These are phyloP conservation scores for Eurytoma adleriae DNA, from an alignment of 2,888 invertebrate species.

Conservation along the genomic window DNA sequence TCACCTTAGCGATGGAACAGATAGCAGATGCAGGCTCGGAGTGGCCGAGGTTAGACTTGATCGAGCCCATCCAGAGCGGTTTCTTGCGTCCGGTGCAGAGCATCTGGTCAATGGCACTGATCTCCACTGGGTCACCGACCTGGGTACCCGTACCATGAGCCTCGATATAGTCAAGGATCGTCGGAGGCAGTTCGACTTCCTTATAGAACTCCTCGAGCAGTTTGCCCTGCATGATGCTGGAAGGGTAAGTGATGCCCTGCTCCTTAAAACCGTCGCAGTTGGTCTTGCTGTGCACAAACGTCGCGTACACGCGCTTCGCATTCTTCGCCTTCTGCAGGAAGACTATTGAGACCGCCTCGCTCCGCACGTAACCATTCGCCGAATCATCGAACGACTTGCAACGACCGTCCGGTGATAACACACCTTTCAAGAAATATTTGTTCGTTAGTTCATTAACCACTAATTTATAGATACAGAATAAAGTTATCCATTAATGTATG, in stretches of 20 bases:
- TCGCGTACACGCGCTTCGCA: slow-evolving; percentile 76
- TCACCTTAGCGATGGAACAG: slow-evolving; percentile 87
- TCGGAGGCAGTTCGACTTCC: slow-evolving; percentile 79
- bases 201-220: slow-evolving; percentile 78
- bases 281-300: slow-evolving; percentile 82
- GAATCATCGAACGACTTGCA: slow-evolving; percentile 94
- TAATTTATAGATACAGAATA: too few relatives aligned
- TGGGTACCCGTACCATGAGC: slow-evolving; percentile 85
- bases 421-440: slow-evolving; percentile 74
- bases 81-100: slow-evolving; percentile 79
- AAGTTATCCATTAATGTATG: too few relatives aligned
- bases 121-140: slow-evolving; percentile 93
- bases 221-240: slow-evolving; percentile 5
- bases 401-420: slow-evolving; percentile 87
- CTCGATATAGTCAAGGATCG: slow-evolving; percentile 80
- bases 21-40: slow-evolving; percentile 90
- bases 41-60: slow-evolving; percentile 96
- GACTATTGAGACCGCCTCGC: slow-evolving; percentile 85
- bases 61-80: slow-evolving; percentile 89
- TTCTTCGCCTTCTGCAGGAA: slow-evolving; percentile 81
- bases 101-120: slow-evolving; percentile 85
- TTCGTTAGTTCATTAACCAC: too few relatives aligned
- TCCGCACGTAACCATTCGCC: slow-evolving; percentile 89
- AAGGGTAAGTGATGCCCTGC: slow-evolving; percentile 61
- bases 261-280: slow-evolving; percentile 78